phyloP scores from a whole-genome alignment of 2,797 vertebrate genomes.

The Notolepis coatsorum region DNA sequence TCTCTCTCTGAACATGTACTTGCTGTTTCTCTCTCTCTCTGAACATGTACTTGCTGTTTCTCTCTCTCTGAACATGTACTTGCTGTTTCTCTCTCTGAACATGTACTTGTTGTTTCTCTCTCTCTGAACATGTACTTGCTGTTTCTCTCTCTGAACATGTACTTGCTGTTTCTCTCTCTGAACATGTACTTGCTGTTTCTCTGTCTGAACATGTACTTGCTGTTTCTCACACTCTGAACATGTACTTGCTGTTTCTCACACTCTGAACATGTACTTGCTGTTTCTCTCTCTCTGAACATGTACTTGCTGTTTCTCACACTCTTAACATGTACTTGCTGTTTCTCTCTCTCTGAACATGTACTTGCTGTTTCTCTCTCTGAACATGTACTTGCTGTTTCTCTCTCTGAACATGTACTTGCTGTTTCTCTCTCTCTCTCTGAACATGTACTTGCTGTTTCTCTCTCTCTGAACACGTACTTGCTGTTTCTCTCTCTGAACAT shows the following conservation, averaged over 20 bases:
- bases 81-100: no score
- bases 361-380: constrained; percentile 1
- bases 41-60: no score
- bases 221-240: constrained; percentile 8
- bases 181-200: neutral
- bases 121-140: neutral
- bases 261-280: no score
- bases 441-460: neutral
- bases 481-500: neutral
- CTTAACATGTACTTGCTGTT: no score
- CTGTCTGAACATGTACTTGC: neutral
- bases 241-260: neutral
- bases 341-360: neutral
- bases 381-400: neutral
- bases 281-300: neutral
- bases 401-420: no score
- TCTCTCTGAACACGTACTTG: no score
- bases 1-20: neutral
- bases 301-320: neutral
- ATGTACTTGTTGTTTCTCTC: no score
- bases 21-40: no score
- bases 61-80: neutral
- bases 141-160: no score
- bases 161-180: constrained; percentile 4
- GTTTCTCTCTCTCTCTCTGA: neutral